These are phyloP conservation scores for Ethmia dodecea DNA, from an alignment of 2,888 invertebrate species.

Conservation along the genomic window DNA sequence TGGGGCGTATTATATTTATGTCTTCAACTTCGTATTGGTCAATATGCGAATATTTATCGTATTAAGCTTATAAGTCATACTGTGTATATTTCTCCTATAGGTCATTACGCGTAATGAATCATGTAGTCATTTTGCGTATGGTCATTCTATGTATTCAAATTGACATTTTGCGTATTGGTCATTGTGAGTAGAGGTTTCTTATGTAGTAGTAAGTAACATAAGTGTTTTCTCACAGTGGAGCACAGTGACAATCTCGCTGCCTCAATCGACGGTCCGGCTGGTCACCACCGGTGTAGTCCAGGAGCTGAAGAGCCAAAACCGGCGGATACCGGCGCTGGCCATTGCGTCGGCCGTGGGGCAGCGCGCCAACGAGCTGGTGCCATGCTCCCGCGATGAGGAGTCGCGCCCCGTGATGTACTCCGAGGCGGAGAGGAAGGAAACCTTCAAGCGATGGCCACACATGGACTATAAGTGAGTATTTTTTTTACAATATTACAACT, in stretches of 20 bases:
- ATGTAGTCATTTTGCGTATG: no score
- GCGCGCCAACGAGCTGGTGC: conserved; percentile 87
- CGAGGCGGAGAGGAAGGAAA: conserved; percentile 92
- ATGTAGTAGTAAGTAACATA: no score
- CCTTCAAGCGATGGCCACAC: conserved; percentile 96
- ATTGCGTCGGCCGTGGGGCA: conserved; percentile 94
- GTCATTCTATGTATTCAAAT: no score
- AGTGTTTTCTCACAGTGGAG: conserved; percentile 88
- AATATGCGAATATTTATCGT: no score
- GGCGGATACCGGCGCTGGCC: conserved; percentile 90
- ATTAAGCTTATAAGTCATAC: no score
- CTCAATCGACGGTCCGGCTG: conserved; percentile 86
- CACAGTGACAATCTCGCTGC: conserved; percentile 89
- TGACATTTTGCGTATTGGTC: no score
- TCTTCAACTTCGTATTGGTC: no score
- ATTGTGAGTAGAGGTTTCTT: no score
- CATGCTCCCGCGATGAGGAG: conserved; percentile 70
- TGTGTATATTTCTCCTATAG: no score
- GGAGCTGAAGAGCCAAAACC: conserved; percentile 89
- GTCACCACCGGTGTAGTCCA: conserved; percentile 88
- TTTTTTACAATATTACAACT: no score
- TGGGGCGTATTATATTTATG: no score
- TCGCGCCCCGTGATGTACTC: conserved; percentile 87
- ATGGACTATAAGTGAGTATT: conserved; percentile 93
- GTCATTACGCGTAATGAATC: no score